phyloP scores from a whole-genome alignment of 2,797 vertebrate genomes.

The Trachurus trachurus region DNA sequence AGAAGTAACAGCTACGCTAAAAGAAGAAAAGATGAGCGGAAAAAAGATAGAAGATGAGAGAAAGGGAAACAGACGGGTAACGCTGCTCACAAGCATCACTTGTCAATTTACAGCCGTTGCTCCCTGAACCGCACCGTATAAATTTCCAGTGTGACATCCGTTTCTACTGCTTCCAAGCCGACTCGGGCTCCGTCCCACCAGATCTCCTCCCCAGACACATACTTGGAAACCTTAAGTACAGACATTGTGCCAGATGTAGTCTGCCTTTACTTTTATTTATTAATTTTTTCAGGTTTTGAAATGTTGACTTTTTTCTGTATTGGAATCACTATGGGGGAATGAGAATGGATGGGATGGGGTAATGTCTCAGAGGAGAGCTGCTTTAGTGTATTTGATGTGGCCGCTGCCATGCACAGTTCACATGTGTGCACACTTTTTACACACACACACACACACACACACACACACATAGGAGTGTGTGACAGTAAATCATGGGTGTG shows the following conservation, averaged over 20 bases:
- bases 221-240: slow-evolving; percentile 80
- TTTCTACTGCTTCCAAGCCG: slow-evolving; percentile 86
- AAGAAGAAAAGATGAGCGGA: slow-evolving; percentile 72
- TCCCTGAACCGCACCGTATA: slow-evolving; percentile 84
- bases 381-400: slow-evolving; percentile 76
- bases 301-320: slow-evolving; percentile 68
- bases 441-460: slow-evolving; percentile 37
- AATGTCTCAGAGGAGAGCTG: slow-evolving; percentile 69
- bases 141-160: slow-evolving; percentile 83
- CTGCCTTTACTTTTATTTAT: slow-evolving; percentile 77
- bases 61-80: slow-evolving; percentile 81
- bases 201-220: slow-evolving; percentile 81
- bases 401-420: slow-evolving; percentile 65
- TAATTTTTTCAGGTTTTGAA: slow-evolving; percentile 72
- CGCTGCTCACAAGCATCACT: slow-evolving; percentile 81
- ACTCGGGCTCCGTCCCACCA: slow-evolving; percentile 74
- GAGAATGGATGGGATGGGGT: slow-evolving; percentile 72
- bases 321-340: slow-evolving; percentile 64
- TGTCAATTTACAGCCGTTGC: slow-evolving; percentile 83
- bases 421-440: slow-evolving; percentile 53
- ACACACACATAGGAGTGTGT: slow-evolving; percentile 38
- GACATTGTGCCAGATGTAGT: slow-evolving; percentile 81
- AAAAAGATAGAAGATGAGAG: slow-evolving; percentile 78
- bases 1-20: slow-evolving; percentile 72
- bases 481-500: slow-evolving; percentile 71